These are phyloP conservation scores for Cairina moschata DNA, from an alignment of 2,113 vertebrate genomes.

Conservation along the genomic window DNA sequence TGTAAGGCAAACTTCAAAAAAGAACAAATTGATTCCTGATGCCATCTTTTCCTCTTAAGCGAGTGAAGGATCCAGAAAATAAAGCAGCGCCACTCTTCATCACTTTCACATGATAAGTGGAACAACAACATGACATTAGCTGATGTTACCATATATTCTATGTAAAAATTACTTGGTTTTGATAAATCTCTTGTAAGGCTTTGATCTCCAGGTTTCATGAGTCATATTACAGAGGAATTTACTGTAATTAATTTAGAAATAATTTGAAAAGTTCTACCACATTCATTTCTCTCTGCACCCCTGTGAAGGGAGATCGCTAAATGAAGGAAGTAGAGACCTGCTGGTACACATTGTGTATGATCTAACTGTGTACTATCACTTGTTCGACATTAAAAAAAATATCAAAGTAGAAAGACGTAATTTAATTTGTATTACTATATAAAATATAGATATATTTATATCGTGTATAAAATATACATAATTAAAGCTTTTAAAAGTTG, in stretches of 20 bases:
- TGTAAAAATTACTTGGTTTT: constrained; percentile 51
- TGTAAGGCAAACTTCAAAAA: constrained; percentile 34
- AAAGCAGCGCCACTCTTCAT: background rate
- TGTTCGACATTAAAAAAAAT: background rate
- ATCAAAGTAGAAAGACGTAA: background rate
- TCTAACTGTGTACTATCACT: background rate
- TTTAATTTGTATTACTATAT: background rate
- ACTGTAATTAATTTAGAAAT: constrained; percentile 61
- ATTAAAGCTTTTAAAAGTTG: background rate
- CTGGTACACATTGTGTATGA: background rate
- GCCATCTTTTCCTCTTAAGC: constrained; percentile 26
- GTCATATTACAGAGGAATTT: constrained; percentile 49
- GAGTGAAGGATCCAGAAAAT: constrained; percentile 21
- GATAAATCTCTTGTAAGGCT: constrained; percentile 53
- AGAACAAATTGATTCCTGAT: constrained; percentile 66
- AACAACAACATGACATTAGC: constrained; percentile 17
- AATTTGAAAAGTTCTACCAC: constrained; percentile 4
- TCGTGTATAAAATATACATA: background rate
- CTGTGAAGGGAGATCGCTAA: background rate
- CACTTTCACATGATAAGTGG: constrained; percentile 5
- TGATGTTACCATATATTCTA: background rate
- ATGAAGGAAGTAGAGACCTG: background rate
- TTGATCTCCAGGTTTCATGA: constrained; percentile 59
- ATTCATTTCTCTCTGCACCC: background rate
- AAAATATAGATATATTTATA: background rate